Base-by-base conservation (phyloP, 2,113 vertebrate genomes). In the Tinamus guttatus region DNA sequence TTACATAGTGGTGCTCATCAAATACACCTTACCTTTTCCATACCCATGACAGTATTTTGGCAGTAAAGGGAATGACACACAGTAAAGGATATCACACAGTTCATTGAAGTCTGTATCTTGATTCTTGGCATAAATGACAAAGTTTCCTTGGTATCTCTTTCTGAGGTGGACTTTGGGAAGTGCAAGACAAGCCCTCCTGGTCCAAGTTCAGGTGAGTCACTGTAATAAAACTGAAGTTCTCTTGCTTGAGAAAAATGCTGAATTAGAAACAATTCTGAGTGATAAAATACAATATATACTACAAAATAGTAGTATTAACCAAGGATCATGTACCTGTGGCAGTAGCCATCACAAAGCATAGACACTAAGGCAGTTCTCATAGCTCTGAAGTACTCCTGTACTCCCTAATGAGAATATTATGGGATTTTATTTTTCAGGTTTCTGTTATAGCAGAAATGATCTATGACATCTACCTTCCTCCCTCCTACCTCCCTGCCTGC, bases 171-270 rank as follows among this genome's bases (percentile, higher is more conserved):
- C 86, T 93, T 96, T 77, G 84, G 54, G 64, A 81, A 88, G 83
- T 86, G 93, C 76, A 94, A 92, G 75, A 69, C 77, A 90, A 91
- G 94, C 27, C 43, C 85, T 96, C 90, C 75, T 78, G 24, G 5
- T 81, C 81, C 13, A 94, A 83, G 32, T 38, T 83, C 89, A 80
- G 94, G 95, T 14, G 21, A 85, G 43, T 94, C 85, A 74, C 92
- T 95, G 68, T 93, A 69, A 52, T 63, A 68, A 95, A 96, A 85
- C 25, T 45, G 65, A 94, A 76, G 70, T 79, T 70, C 62, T 96
- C 62, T 88, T 95, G 75, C 84, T 81, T 76, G 62, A 64, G 40
- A 83, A 77, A 59, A 81, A 13, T 87, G 43, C 27, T 90, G 49
- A 84, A 59, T 58, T 41, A 80, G 14, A 27, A 27, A 62, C 36